Evolutionary conservation across 2,888 invertebrate genomes (phyloP).

Genomic region (Tipula lateralis): DNA sequence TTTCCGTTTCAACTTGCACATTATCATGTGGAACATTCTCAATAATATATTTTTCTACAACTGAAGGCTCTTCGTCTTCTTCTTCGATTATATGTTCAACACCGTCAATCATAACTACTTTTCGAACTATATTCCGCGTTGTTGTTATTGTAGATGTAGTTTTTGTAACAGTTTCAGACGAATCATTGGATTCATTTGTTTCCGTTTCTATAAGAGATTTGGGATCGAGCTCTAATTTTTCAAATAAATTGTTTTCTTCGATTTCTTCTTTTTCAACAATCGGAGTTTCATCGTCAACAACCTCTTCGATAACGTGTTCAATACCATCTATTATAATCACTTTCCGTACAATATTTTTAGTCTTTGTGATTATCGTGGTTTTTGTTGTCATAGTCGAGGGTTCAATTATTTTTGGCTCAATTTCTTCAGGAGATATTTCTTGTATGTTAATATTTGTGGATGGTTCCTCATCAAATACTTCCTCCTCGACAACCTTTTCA

Average conservation of each 20-base stretch:
- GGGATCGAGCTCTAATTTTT: not conserved
- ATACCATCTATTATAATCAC: conserved; percentile 77
- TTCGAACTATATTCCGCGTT: too few species aligned
- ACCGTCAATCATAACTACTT: too few species aligned
- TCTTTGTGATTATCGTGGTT: conserved; percentile 59
- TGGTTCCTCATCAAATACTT: not conserved
- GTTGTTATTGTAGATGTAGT: too few species aligned
- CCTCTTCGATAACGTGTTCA: conserved; percentile 76
- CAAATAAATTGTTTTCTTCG: not conserved
- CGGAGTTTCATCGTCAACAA: conserved; percentile 57
- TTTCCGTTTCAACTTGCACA: not conserved
- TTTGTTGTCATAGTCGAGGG: not conserved
- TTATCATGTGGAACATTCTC: not conserved
- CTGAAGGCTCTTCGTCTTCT: not conserved
- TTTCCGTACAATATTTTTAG: conserved; percentile 68
- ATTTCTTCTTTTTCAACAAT: not conserved
- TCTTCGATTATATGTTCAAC: too few species aligned
- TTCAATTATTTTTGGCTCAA: conserved; percentile 52
- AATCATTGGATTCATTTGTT: too few species aligned
- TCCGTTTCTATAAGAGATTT: not conserved
- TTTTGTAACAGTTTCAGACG: too few species aligned
- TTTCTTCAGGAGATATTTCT: conserved; percentile 40
- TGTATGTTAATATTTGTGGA: not conserved
- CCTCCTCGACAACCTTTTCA: conserved; percentile 51
- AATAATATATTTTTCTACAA: not conserved